Percentiles rank a stretch among this genome's conserved stretches.
phyloP scores from a whole-genome alignment of 2,113 vertebrate species.

The Petrocephalus zakoni region DNA sequence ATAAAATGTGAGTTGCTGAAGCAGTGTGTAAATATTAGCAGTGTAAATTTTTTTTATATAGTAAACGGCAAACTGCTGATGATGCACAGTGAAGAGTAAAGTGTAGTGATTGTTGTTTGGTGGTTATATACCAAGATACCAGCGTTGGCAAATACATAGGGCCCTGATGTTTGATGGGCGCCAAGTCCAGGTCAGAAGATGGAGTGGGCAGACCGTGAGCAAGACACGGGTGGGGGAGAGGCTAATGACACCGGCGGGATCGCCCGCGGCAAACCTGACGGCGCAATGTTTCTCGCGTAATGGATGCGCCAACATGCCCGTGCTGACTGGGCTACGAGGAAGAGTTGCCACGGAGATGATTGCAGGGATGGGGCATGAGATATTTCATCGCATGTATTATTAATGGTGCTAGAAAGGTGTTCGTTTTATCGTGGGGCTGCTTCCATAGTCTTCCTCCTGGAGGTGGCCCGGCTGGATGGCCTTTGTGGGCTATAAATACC shows the following conservation, averaged over 20 bases:
- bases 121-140: background rate
- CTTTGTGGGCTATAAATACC: background rate
- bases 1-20: background rate
- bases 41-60: background rate
- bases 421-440: background rate
- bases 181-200: background rate
- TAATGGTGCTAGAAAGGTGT: background rate
- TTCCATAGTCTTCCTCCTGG: background rate
- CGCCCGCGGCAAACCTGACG: background rate
- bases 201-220: background rate
- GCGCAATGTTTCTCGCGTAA: background rate
- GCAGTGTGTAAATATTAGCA: background rate
- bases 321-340: background rate
- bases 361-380: background rate
- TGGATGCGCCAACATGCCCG: background rate
- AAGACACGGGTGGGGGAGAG: background rate
- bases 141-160: background rate
- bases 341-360: background rate
- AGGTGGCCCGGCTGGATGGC: background rate
- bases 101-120: background rate
- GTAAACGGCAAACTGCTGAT: background rate
- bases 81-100: background rate
- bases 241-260: constrained; percentile 3
- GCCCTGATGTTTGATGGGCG: background rate
- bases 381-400: background rate